phyloP scores from a whole-genome alignment of 2,113 vertebrate genomes.

The Lophura nycthemera region DNA sequence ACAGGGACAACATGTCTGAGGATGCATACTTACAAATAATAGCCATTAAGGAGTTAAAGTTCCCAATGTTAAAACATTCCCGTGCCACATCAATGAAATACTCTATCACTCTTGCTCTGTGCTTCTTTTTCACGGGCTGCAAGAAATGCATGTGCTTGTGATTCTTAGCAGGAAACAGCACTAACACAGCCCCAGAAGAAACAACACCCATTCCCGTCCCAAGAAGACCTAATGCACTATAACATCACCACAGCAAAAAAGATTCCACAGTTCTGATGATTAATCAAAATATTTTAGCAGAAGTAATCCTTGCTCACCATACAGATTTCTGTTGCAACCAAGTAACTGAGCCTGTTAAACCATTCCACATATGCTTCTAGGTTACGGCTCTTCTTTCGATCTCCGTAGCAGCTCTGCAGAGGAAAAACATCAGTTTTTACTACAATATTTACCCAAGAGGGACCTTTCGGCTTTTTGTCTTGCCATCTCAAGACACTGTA shows the following conservation, averaged over 20 bases:
- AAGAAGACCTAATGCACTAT: not conserved
- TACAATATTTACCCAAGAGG: not conserved
- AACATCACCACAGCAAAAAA: not conserved
- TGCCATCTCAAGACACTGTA: not conserved
- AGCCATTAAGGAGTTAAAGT: constrained; percentile 98
- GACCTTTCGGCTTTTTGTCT: not conserved
- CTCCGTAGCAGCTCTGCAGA: constrained; percentile 84
- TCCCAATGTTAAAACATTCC: constrained; percentile 97
- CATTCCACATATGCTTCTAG: constrained; percentile 94
- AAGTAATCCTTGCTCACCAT: constrained; percentile 81
- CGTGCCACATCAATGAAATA: constrained; percentile 96
- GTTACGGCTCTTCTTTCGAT: constrained; percentile 88
- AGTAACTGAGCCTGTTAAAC: constrained; percentile 96
- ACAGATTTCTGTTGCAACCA: constrained; percentile 97
- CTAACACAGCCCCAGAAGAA: not conserved
- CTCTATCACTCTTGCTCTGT: constrained; percentile 90
- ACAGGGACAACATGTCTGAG: not conserved
- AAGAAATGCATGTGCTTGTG: not conserved
- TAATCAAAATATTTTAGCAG: not conserved
- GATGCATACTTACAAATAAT: constrained; percentile 91
- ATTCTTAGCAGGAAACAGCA: not conserved
- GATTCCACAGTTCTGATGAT: not conserved
- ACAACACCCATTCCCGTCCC: not conserved
- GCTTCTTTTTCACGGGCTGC: constrained; percentile 94
- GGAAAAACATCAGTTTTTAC: not conserved